Percentiles rank a stretch among this genome's conserved stretches.
Conservation (phyloP, 2,888 invertebrate genomes). For the Parnassius glacialis region DNA sequence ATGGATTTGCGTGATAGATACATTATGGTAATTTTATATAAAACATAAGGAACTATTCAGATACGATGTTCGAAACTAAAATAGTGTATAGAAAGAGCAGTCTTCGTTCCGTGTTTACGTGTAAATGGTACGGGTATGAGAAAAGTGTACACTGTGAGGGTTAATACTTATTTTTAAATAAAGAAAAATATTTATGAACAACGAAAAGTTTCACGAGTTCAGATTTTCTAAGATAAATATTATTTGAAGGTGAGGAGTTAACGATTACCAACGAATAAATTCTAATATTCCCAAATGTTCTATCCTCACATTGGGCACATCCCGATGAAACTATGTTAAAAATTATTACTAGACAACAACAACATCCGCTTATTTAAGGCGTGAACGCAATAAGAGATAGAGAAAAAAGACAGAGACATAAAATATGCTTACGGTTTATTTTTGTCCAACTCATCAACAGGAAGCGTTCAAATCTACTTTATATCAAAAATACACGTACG, state of each 20-base stretch:
- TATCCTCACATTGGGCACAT: conserved; percentile 17
- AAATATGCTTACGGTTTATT: too few relatives aligned
- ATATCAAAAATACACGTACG: too few relatives aligned
- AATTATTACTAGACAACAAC: too few relatives aligned
- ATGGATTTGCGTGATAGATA: conserved; percentile 21
- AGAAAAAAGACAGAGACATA: too few relatives aligned
- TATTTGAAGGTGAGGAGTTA: conserved; percentile 25
- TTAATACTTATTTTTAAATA: conserved; percentile 10
- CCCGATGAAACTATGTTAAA: too few relatives aligned
- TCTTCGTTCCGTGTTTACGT: conserved; percentile 17
- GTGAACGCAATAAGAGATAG: too few relatives aligned
- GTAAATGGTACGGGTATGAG: conserved; percentile 10
- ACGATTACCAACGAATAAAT: conserved; percentile 24
- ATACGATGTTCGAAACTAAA: conserved; percentile 23
- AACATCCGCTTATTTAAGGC: too few relatives aligned
- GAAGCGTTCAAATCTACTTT: too few relatives aligned
- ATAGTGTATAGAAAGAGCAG: conserved; percentile 19
- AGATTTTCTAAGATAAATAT: conserved; percentile 30
- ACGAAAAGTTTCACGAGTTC: conserved; percentile 43
- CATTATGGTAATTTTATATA: conserved; percentile 22
- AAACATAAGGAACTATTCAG: conserved; percentile 19
- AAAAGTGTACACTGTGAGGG: conserved; percentile 11
- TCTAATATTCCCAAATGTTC: conserved; percentile 28
- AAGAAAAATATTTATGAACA: conserved; percentile 35
- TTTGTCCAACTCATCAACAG: too few relatives aligned